Evolutionary conservation across 2,888 invertebrate species (phyloP), one percentile per base, ranked within the genome.

Genomic region (Rhingia rostrata): DNA sequence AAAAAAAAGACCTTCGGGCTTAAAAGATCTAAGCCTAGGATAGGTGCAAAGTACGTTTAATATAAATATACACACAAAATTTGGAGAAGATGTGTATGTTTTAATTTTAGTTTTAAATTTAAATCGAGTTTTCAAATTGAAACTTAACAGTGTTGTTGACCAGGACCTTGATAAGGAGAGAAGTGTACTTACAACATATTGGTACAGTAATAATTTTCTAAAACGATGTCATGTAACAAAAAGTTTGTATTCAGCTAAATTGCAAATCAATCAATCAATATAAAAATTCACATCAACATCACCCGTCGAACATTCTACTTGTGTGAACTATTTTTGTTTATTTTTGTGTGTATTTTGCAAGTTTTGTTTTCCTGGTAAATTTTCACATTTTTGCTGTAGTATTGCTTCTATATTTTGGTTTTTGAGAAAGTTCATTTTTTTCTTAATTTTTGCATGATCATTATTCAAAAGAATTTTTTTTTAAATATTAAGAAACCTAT

Each of bases 381-480:
- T 58, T 66, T 53, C 10, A n/a, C 43, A 14, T 61, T 75, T 69
- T 79, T 41, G n/a, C 49, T 79, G 64, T 53, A 72, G 14, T 45
- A 32, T 79, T 58, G 66, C 58, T 63, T 78, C 61, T 47, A 10
- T n/a, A 45, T 45, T n/a, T 45, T 49, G 35, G n/a, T 56, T 41
- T 77, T 35, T 10, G 4, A 10, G 35, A 22, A 45, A 32, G 5
- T 6, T 32, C 43, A 12, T 22, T 30, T 10, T 43, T 43, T 45
- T 58, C 14, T 1, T 32, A 37, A 30, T 30, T 39, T 6, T 35
- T 53, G 53, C 53, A 53, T 53, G 53, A 3, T 33, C 1, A 22
- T 49, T 0, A 4, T 10, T 49, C 10, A 3, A 45, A 45, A 10
- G 7, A 6, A 30, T 9, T 51, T 1, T 6, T 33, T n/a, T n/a